These are phyloP conservation scores for Tupaia tana DNA, from an alignment of 2,113 vertebrate genomes.

Conservation along the genomic window DNA sequence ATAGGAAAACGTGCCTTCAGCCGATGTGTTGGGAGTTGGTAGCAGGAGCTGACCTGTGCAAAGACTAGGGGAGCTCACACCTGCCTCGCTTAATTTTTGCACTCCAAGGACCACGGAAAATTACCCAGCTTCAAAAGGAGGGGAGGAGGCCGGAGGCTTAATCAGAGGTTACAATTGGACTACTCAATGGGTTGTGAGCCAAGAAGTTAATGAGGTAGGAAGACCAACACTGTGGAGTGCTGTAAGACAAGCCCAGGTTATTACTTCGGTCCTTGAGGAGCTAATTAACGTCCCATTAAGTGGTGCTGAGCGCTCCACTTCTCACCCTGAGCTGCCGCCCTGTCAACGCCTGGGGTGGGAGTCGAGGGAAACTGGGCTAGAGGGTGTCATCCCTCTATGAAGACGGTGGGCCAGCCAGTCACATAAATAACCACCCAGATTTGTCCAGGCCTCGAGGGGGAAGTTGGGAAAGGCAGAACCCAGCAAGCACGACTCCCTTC, in stretches of 20 bases:
- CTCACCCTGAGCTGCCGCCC: neutral
- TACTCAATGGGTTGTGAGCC: neutral
- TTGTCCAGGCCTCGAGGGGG: neutral
- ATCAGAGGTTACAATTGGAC: conserved; percentile 17
- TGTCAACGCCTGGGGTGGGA: neutral
- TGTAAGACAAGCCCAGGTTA: neutral
- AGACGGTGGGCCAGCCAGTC: neutral
- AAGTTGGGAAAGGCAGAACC: neutral
- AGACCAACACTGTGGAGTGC: neutral
- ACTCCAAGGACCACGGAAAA: conserved; percentile 16
- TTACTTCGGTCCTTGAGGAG: neutral
- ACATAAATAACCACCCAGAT: neutral
- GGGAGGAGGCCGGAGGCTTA: neutral
- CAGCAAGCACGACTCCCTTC: neutral
- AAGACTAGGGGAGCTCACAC: neutral
- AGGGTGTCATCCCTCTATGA: neutral
- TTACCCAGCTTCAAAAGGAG: neutral
- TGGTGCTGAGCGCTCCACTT: neutral
- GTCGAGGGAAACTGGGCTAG: neutral
- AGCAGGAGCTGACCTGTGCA: neutral
- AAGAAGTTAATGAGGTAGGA: conserved; percentile 39
- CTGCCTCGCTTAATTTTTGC: neutral
- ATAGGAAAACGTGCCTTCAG: neutral
- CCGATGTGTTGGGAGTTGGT: no score
- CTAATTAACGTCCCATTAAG: conserved; percentile 26